Evolutionary conservation across 2,797 vertebrate species (phyloP).

Genomic region (Tragopan temminckii): DNA sequence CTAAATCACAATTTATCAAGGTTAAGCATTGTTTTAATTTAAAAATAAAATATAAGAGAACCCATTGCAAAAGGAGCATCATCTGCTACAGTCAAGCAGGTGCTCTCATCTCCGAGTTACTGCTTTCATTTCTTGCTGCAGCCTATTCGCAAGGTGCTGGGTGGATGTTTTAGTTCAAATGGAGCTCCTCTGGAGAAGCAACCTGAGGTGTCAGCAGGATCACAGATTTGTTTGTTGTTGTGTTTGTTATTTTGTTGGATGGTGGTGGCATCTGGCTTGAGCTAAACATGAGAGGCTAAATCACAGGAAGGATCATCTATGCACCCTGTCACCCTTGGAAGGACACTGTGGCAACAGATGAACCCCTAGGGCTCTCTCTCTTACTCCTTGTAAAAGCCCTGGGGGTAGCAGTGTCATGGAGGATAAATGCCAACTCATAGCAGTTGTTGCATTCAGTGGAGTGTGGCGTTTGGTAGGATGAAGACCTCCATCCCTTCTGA

Average conservation of each 20-base stretch:
- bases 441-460: background rate
- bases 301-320: background rate
- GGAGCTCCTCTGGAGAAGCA: background rate
- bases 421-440: background rate
- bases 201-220: background rate
- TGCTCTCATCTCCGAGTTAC: accelerated
- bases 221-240: background rate
- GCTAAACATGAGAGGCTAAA: background rate
- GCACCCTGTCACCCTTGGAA: accelerated
- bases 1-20: slow-evolving; percentile 48
- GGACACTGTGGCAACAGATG: background rate
- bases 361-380: background rate
- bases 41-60: background rate
- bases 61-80: background rate
- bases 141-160: accelerated
- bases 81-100: background rate
- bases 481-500: background rate
- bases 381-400: background rate
- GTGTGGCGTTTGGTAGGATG: background rate
- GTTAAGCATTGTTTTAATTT: slow-evolving; percentile 68
- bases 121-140: background rate
- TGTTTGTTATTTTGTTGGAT: background rate
- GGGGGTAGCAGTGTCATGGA: background rate
- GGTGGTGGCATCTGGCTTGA: accelerated
- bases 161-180: background rate